A percentile compares a stretch with the other conserved stretches of the same genome.
These are phyloP conservation scores for Enteromius trimaculatus DNA, from an alignment of 2,797 vertebrate genomes.

Conservation along the genomic window DNA sequence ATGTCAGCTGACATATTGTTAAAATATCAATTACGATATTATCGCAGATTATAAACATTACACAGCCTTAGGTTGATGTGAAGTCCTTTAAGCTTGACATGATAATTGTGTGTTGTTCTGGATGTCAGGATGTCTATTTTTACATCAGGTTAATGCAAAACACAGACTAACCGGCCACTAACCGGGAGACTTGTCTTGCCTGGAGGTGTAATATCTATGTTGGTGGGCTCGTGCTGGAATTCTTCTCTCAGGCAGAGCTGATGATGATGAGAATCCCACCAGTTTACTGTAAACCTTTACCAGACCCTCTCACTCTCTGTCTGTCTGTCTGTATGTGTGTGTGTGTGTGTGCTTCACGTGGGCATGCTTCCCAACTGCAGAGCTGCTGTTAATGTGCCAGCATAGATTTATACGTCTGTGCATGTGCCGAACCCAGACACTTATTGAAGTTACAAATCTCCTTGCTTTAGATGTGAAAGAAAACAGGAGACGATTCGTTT, in stretches of 20 bases:
- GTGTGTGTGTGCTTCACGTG: background rate
- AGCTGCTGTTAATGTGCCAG: slow-evolving; percentile 40
- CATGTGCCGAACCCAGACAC: slow-evolving; percentile 32
- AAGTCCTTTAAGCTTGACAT: background rate
- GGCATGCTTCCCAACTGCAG: slow-evolving; percentile 35
- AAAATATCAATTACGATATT: background rate
- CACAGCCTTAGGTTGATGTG: background rate
- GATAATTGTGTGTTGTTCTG: slow-evolving; percentile 8
- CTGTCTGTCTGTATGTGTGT: slow-evolving; percentile 9
- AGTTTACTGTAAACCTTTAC: slow-evolving; percentile 16
- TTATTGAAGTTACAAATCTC: slow-evolving; percentile 56
- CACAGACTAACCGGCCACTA: slow-evolving; percentile 28
- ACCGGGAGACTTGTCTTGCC: slow-evolving; percentile 31
- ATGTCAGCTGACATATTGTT: background rate
- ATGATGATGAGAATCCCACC: slow-evolving; percentile 46
- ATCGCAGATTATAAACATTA: background rate
- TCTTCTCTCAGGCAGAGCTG: slow-evolving; percentile 29
- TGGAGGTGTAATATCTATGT: slow-evolving; percentile 29
- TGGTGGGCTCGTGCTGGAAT: slow-evolving; percentile 47
- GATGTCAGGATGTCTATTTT: background rate
- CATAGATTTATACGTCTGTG: slow-evolving; percentile 48
- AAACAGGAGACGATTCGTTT: slow-evolving; percentile 45
- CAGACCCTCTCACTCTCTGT: background rate
- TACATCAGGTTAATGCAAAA: slow-evolving; percentile 4
- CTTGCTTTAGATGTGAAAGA: slow-evolving; percentile 42